These are phyloP conservation scores for Philereme transversata DNA, from an alignment of 2,888 invertebrate genomes.

Conservation along the genomic window DNA sequence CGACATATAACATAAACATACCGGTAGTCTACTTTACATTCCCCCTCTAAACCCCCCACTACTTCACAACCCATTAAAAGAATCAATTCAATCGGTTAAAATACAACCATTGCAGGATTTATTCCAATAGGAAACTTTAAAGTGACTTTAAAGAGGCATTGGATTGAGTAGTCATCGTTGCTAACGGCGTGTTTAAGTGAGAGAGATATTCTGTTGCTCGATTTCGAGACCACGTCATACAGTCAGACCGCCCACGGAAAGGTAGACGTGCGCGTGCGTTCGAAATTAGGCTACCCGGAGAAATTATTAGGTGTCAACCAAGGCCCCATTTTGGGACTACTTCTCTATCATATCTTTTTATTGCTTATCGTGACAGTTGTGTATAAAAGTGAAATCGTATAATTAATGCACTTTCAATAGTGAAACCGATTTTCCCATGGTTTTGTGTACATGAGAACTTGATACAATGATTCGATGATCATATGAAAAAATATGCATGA, in stretches of 20 bases:
- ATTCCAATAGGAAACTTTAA: constrained; percentile 13
- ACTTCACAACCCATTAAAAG: constrained; percentile 39
- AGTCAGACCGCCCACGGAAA: constrained; percentile 73
- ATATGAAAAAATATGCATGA: constrained; percentile 60
- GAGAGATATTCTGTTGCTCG: constrained; percentile 60
- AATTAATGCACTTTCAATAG: constrained; percentile 53
- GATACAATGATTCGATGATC: constrained; percentile 50
- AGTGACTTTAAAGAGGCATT: constrained; percentile 55
- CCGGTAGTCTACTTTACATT: constrained; percentile 45
- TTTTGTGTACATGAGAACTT: constrained; percentile 46
- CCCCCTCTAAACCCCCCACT: constrained; percentile 56
- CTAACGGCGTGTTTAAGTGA: constrained; percentile 47
- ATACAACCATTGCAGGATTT: constrained; percentile 50
- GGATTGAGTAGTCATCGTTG: constrained; percentile 48
- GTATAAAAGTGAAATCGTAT: constrained; percentile 46
- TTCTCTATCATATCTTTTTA: constrained; percentile 42
- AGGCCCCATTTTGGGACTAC: constrained; percentile 52
- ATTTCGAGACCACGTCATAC: constrained; percentile 76
- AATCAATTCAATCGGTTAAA: constrained; percentile 32
- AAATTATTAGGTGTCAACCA: constrained; percentile 61
- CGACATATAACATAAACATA: constrained; percentile 63
- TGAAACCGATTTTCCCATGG: constrained; percentile 59
- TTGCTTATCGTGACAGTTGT: constrained; percentile 32
- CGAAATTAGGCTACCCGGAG: constrained; percentile 45
- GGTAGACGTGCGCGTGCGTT: constrained; percentile 72